A percentile compares a stretch with the other conserved stretches of the same genome.
These are phyloP conservation scores for Acyrthosiphon pisum DNA, from an alignment of 1,140 invertebrate genomes.

Conservation along the genomic window DNA sequence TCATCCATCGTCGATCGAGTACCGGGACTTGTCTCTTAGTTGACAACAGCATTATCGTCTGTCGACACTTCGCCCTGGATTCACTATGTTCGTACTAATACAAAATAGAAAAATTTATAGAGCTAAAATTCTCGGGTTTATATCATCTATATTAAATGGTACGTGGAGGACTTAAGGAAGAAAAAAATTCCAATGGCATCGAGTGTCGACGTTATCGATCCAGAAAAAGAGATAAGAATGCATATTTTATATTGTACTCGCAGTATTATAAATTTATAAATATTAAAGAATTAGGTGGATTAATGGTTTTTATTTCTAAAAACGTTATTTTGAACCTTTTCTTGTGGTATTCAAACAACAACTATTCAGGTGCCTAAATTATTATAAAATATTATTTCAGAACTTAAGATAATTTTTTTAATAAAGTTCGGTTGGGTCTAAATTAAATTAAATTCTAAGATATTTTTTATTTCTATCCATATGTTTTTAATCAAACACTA, in stretches of 20 bases:
- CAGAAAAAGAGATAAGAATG: neutral
- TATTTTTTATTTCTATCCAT: no score
- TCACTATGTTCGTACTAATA: neutral
- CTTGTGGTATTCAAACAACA: no score
- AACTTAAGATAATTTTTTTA: neutral
- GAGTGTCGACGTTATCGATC: neutral
- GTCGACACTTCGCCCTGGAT: no score
- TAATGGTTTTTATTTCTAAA: no score
- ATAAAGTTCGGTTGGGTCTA: no score
- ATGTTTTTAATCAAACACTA: no score
- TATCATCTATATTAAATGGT: neutral
- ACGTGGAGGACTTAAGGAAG: neutral
- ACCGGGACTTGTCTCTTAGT: neutral
- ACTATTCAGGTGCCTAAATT: no score
- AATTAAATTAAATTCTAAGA: no score
- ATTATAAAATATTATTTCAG: neutral
- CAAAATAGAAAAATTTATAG: neutral
- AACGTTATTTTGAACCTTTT: no score
- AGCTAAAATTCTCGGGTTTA: neutral
- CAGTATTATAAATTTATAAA: no score
- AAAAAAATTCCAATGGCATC: neutral
- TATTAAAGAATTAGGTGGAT: no score
- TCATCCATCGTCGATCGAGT: neutral
- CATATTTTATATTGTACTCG: no score
- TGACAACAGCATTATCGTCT: neutral